These are phyloP conservation scores for Nansenia antarctica DNA, from an alignment of 2,113 vertebrate genomes.

Conservation along the genomic window DNA sequence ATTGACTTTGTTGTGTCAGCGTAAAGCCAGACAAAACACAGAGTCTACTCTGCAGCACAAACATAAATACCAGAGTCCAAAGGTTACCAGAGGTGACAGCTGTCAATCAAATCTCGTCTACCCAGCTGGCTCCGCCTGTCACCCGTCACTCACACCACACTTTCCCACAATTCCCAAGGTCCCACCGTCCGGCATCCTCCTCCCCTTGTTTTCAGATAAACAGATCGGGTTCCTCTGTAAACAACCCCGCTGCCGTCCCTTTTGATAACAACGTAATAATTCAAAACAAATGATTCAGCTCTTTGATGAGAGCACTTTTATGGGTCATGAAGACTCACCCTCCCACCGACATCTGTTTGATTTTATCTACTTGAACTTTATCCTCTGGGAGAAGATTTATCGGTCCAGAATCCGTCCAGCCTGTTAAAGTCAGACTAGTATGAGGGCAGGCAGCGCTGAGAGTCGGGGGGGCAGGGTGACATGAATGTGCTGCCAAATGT, in stretches of 20 bases:
- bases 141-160: slow-evolving; percentile 75
- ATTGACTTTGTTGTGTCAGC: not conserved
- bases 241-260: slow-evolving; percentile 91
- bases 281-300: slow-evolving; percentile 99
- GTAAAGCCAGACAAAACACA: slow-evolving; percentile 48
- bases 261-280: slow-evolving; percentile 99
- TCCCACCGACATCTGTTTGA: slow-evolving; percentile 99
- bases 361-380: slow-evolving; percentile 99
- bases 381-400: slow-evolving; percentile 97
- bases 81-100: slow-evolving; percentile 71
- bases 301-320: slow-evolving; percentile 99
- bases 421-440: slow-evolving; percentile 92
- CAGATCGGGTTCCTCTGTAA: slow-evolving; percentile 99
- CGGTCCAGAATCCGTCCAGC: slow-evolving; percentile 90
- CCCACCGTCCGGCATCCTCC: slow-evolving; percentile 76
- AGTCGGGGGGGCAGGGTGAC: slow-evolving; percentile 70
- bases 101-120: slow-evolving; percentile 88
- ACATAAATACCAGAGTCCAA: slow-evolving; percentile 57
- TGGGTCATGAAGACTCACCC: slow-evolving; percentile 94
- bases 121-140: slow-evolving; percentile 71
- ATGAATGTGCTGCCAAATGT: slow-evolving; percentile 12
- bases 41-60: slow-evolving; percentile 35
- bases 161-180: slow-evolving; percentile 96
- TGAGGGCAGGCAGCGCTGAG: slow-evolving; percentile 75
- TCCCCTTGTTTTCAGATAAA: slow-evolving; percentile 96